Evolutionary conservation across 2,888 invertebrate genomes (phyloP).

Genomic region (Lasioglossum villosulum): DNA sequence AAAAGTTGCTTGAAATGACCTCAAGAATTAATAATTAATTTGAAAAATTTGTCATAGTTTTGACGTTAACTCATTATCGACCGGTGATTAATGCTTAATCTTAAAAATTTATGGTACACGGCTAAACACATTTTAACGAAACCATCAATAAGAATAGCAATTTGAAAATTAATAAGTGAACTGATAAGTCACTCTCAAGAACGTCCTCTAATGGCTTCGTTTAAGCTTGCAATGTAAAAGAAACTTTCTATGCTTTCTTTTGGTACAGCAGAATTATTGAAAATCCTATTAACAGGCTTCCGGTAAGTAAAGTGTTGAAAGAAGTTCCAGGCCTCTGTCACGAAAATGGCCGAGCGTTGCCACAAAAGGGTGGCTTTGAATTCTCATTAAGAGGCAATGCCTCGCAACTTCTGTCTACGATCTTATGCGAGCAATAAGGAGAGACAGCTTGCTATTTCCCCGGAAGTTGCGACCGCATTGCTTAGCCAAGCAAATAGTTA

Average conservation of each 20-base stretch:
- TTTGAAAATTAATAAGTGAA: no score
- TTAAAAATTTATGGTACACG: no score
- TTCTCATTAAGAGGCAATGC: conserved; percentile 1
- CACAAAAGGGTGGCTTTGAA: not conserved
- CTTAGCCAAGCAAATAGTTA: conserved; percentile 68
- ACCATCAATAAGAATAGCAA: no score
- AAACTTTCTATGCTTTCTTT: no score
- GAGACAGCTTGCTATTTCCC: not conserved
- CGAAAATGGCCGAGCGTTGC: not conserved
- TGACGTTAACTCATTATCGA: not conserved
- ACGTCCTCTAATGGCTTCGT: no score
- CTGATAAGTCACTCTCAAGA: no score
- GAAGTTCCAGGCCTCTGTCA: not conserved
- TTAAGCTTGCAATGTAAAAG: no score
- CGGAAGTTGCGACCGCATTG: conserved; percentile 23
- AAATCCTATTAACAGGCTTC: no score
- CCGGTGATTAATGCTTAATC: no score
- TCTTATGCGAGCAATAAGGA: conserved; percentile 33
- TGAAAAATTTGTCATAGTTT: not conserved
- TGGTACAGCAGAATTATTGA: no score
- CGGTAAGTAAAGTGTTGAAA: not conserved
- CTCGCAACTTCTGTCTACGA: not conserved
- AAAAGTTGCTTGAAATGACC: not conserved
- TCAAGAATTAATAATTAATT: not conserved
- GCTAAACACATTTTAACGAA: no score